phyloP scores from a whole-genome alignment of 2,888 invertebrate genomes.

The Formica aserva region DNA sequence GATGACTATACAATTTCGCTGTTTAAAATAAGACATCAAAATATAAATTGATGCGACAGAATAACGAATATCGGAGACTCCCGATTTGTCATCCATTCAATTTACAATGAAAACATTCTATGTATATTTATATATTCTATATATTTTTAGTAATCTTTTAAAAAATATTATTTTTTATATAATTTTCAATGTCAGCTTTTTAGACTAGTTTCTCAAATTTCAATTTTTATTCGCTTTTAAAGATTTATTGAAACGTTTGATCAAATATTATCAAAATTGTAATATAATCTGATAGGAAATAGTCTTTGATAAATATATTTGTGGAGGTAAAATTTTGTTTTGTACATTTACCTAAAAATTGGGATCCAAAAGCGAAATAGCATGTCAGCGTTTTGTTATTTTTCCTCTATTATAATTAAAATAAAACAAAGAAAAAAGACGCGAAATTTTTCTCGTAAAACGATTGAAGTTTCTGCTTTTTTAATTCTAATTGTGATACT shows the following conservation, averaged over 20 bases:
- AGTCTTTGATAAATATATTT: not conserved
- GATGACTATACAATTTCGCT: slow-evolving; percentile 24
- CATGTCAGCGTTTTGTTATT: not conserved
- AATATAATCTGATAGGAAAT: not conserved
- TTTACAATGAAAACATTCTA: not conserved
- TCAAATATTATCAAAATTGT: not conserved
- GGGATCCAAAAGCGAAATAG: not conserved
- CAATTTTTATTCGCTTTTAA: not conserved
- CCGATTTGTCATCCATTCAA: slow-evolving; percentile 1
- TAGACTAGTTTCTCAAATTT: not conserved
- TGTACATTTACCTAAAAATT: not conserved
- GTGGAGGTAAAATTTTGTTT: not conserved
- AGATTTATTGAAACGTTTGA: not conserved
- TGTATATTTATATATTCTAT: not conserved
- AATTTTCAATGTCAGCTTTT: not conserved
- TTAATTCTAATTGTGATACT: not conserved
- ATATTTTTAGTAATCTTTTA: not conserved
- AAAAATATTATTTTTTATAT: not conserved
- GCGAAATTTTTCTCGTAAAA: not conserved
- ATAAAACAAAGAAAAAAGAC: not conserved
- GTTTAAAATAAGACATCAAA: not conserved
- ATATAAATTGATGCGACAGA: not conserved
- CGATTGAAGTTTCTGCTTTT: not conserved
- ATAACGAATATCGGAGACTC: not conserved
- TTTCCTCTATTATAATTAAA: not conserved